Evolutionary conservation across 2,888 invertebrate genomes (phyloP), one percentile per base, ranked within the genome.

Genomic region (Lamproptera curius): DNA sequence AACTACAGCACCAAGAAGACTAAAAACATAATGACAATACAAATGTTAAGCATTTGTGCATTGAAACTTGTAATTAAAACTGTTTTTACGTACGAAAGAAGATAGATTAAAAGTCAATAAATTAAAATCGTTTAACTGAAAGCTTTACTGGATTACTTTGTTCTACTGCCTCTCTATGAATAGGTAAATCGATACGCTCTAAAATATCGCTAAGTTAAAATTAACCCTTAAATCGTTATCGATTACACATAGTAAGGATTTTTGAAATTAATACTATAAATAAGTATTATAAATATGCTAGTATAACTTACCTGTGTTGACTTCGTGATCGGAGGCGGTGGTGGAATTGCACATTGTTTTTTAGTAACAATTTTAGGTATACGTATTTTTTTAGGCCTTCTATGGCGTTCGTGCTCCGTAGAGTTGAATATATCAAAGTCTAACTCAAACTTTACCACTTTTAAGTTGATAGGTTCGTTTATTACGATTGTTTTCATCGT

Each of bases 391-490:
- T 74, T 81, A 3, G 47, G 42, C 60, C 71, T 76, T 56, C 66
- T 73, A 55, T 58, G 57, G 16, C 54, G 48, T 35, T 54, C 62
- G 14, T 68, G 61, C 17, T 48, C 67, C 51, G 70, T 65, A 16
- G 59, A 46, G 45, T 59, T 56, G 1, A 81, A 59, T 1, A 67
- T 58, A 16, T 75, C 67, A 42, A 86, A 84, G 55, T 87, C 81
- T 42, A 87, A 55, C 61, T 86, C 84, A 48, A 78, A 83, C 50
- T 71, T 73, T 34, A 87, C 78, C 2, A 87, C 83, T 71, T 75
- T 85, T 42, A 87, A 70, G 66, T 87, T 87, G 51, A 86, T 81
- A 1, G 83, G 76, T 53, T 79, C 71, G 17, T 72, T 65, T 37
- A 73, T 69, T 59, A 68, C 73, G 54, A 84, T 78, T 28, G 85